Conservation (phyloP, 2,113 vertebrate genomes). For the Piprites chloris region DNA sequence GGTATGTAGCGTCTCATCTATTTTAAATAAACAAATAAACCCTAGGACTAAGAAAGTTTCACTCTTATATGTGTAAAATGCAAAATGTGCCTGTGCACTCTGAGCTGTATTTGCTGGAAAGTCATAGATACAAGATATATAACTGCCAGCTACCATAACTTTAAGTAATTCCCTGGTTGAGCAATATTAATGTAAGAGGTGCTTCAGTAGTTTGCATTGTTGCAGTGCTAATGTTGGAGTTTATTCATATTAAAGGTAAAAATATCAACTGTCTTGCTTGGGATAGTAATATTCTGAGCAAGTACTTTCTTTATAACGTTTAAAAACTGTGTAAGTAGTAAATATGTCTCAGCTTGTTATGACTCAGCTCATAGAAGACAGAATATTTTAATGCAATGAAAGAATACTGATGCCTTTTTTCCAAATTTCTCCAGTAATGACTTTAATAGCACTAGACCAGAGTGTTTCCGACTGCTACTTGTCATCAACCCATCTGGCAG, state of each 20-base stretch:
- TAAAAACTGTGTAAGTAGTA: slow-evolving; percentile 36
- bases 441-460: slow-evolving; percentile 34
- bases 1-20: neutral
- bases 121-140: neutral
- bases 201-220: slow-evolving; percentile 31
- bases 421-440: slow-evolving; percentile 27
- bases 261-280: slow-evolving; percentile 39
- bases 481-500: slow-evolving; percentile 29
- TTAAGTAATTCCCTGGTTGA: slow-evolving; percentile 38
- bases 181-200: slow-evolving; percentile 22
- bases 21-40: slow-evolving; percentile 36
- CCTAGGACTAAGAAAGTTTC: neutral
- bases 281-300: slow-evolving; percentile 16
- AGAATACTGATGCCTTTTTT: slow-evolving; percentile 26
- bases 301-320: slow-evolving; percentile 22
- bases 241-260: slow-evolving; percentile 34
- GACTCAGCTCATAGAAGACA: slow-evolving; percentile 39
- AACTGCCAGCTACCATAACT: slow-evolving; percentile 20
- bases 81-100: neutral
- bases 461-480: slow-evolving; percentile 51
- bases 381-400: slow-evolving; percentile 46
- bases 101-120: neutral
- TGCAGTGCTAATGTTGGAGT: neutral
- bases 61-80: no score
- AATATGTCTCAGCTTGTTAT: slow-evolving; percentile 52